A percentile compares a stretch with the other conserved stretches of the same genome.
phyloP scores from a whole-genome alignment of 1,140 invertebrate genomes.

The Polypedilum vanderplanki region DNA sequence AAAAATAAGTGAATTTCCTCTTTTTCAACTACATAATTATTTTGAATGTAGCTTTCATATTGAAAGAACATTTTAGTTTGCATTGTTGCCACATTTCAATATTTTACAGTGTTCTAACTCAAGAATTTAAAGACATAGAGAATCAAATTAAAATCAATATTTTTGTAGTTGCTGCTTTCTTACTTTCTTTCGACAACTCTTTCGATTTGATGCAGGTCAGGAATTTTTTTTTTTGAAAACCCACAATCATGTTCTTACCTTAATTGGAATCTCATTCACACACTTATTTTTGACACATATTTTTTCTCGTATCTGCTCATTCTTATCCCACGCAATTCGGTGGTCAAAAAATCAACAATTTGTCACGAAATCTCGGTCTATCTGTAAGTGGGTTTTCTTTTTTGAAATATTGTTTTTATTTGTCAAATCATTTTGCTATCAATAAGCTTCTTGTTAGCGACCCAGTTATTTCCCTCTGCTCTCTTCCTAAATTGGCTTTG shows the following conservation, averaged over 20 bases:
- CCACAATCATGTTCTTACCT: not conserved
- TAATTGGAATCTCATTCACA: not conserved
- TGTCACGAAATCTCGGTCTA: not conserved
- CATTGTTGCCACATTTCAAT: not conserved
- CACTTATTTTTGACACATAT: slow-evolving; percentile 1
- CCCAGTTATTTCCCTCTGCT: too few species aligned
- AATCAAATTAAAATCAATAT: not conserved
- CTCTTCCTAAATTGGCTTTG: too few species aligned
- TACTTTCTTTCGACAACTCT: not conserved
- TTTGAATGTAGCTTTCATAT: not conserved
- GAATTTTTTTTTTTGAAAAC: not conserved
- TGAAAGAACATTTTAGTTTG: not conserved
- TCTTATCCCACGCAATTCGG: not conserved
- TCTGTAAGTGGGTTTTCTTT: too few species aligned
- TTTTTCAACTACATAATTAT: slow-evolving; percentile 24
- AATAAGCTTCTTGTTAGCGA: not conserved
- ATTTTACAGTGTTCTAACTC: not conserved
- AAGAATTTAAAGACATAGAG: not conserved
- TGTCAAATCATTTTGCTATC: not conserved
- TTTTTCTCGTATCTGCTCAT: not conserved
- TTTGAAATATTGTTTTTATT: not conserved
- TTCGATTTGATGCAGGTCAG: slow-evolving; percentile 1
- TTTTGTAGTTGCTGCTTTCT: not conserved
- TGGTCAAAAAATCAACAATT: not conserved
- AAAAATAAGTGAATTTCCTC: not conserved